Evolutionary conservation across 2,113 vertebrate genomes (phyloP).

Genomic region (Sminthopsis crassicaudata): DNA sequence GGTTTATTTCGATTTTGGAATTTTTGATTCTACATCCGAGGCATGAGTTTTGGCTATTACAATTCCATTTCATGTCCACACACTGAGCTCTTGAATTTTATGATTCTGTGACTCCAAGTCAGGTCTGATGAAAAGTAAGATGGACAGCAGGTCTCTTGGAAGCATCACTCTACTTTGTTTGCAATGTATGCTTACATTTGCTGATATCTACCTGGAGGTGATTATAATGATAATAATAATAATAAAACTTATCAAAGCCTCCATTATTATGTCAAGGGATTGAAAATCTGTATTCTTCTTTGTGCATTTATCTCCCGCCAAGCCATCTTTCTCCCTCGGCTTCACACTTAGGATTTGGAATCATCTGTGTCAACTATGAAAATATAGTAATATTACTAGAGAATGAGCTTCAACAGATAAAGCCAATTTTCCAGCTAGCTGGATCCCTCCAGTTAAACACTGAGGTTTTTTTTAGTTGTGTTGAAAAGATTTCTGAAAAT

Average conservation of each 20-base stretch:
- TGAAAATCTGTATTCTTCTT: background rate
- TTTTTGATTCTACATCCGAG: background rate
- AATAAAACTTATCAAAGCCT: background rate
- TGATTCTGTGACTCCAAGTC: slow-evolving; percentile 15
- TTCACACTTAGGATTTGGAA: background rate
- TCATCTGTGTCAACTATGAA: background rate
- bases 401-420: background rate
- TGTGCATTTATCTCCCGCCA: background rate
- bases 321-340: background rate
- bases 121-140: slow-evolving; percentile 10
- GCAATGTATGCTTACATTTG: background rate
- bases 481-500: background rate
- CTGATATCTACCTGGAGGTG: background rate
- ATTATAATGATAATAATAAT: background rate
- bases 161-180: background rate
- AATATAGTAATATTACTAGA: background rate
- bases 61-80: background rate
- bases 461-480: background rate
- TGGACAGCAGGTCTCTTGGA: background rate
- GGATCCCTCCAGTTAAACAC: background rate
- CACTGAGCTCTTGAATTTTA: slow-evolving; percentile 6
- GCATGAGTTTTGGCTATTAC: background rate
- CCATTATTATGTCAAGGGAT: background rate
- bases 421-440: background rate
- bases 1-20: background rate